Percentiles rank a stretch among this genome's conserved stretches.
Evolutionary conservation across 37 sponge, comb jelly and placozoan genomes (phyloP).

Genomic region (Bolinopsis microptera): DNA sequence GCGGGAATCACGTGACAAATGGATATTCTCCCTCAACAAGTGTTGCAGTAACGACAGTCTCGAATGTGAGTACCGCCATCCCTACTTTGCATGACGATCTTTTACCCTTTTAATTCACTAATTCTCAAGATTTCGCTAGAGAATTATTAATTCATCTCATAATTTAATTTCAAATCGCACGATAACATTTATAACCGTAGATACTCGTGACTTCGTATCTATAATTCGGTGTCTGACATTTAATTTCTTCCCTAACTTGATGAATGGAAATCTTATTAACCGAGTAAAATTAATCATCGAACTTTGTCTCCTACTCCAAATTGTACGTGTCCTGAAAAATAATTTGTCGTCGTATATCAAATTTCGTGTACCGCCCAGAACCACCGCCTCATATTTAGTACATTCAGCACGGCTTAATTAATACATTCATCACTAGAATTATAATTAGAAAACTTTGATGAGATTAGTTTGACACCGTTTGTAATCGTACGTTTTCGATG

Average conservation of each 20-base stretch:
- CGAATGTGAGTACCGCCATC: background rate
- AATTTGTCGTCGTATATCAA: background rate
- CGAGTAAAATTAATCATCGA: too few species aligned
- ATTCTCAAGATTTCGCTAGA: too few species aligned
- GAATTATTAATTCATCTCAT: too few species aligned
- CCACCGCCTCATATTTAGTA: background rate
- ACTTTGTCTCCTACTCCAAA: too few species aligned
- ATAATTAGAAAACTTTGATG: background rate
- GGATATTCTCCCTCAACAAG: constrained; percentile 45
- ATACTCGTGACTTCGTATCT: too few species aligned
- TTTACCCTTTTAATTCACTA: too few species aligned
- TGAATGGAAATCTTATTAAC: too few species aligned
- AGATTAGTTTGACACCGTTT: background rate
- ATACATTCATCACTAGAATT: background rate
- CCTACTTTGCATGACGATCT: background rate
- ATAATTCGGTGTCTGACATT: too few species aligned
- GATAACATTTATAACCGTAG: too few species aligned
- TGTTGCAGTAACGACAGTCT: constrained; percentile 47
- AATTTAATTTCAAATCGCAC: too few species aligned
- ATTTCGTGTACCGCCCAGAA: background rate
- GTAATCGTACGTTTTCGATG: background rate
- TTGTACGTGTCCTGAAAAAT: too few species aligned
- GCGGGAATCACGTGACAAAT: constrained; percentile 16
- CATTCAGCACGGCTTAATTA: background rate
- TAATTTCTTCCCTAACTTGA: too few species aligned